phyloP scores from a whole-genome alignment of 1,140 invertebrate genomes.

The Pinna nobilis region DNA sequence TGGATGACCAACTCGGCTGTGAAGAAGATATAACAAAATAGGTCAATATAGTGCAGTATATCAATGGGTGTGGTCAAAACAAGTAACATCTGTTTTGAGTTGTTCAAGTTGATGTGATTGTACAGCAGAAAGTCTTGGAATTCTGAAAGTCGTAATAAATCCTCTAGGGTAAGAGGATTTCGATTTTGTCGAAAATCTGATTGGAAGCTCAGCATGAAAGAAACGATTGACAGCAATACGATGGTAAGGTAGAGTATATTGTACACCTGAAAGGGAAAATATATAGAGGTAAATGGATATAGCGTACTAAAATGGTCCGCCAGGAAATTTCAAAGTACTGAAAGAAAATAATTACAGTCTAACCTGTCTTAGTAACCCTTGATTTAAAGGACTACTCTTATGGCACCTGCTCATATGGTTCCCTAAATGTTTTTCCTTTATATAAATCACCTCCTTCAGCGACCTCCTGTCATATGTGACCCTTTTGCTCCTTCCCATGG shows the following conservation, averaged over 20 bases:
- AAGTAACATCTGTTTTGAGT: slow-evolving; percentile 20
- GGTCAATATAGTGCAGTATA: slow-evolving; percentile 6
- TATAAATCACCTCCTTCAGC: no score
- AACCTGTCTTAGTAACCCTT: no score
- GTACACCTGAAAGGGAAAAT: slow-evolving; percentile 30
- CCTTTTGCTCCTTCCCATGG: no score
- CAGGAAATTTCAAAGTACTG: no score
- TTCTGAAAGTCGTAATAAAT: background rate
- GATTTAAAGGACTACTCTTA: no score
- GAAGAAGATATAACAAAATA: slow-evolving; percentile 17
- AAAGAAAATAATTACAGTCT: no score
- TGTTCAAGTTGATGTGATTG: slow-evolving; percentile 6
- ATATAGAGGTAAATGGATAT: background rate
- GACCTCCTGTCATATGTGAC: no score
- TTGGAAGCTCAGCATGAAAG: slow-evolving; percentile 13
- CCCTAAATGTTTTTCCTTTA: no score
- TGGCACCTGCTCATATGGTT: no score
- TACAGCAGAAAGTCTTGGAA: background rate
- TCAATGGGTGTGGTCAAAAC: background rate
- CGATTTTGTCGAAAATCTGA: background rate
- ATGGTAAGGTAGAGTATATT: slow-evolving; percentile 20
- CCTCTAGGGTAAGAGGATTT: background rate
- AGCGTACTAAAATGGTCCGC: no score
- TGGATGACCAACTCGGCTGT: slow-evolving; percentile 19
- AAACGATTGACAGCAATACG: slow-evolving; percentile 20